Evolutionary conservation across 2,113 vertebrate species (phyloP).

Genomic region (Lophochroa leadbeateri): DNA sequence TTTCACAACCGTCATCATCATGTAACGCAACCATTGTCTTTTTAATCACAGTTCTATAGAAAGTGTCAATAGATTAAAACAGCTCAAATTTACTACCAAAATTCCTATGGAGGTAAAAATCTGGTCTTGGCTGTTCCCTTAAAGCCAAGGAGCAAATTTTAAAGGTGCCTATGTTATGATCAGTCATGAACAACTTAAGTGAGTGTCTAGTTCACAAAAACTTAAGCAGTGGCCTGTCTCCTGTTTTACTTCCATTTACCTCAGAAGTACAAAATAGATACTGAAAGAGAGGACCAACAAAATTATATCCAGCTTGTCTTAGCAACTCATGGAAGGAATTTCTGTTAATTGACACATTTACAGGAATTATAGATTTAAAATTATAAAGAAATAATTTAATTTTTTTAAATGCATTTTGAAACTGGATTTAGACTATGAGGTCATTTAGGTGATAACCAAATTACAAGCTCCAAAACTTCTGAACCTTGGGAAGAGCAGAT

Average conservation of each 20-base stretch:
- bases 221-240: background rate
- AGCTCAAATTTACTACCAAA: background rate
- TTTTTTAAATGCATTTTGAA: background rate
- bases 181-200: background rate
- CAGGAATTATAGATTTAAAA: background rate
- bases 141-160: background rate
- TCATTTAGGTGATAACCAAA: background rate
- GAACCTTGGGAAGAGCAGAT: background rate
- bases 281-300: background rate
- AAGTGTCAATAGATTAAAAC: background rate
- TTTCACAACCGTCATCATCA: background rate
- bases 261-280: background rate
- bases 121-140: background rate
- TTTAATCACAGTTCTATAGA: background rate
- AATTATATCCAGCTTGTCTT: background rate
- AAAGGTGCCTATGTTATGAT: background rate
- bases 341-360: background rate
- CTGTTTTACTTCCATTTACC: background rate
- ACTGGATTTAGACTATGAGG: background rate
- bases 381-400: rapidly evolving
- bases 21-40: background rate
- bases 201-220: background rate
- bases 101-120: background rate
- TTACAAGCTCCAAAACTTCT: background rate
- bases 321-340: background rate